Conservation (phyloP, 2,888 invertebrate genomes). For the Microplitis deprimator region DNA sequence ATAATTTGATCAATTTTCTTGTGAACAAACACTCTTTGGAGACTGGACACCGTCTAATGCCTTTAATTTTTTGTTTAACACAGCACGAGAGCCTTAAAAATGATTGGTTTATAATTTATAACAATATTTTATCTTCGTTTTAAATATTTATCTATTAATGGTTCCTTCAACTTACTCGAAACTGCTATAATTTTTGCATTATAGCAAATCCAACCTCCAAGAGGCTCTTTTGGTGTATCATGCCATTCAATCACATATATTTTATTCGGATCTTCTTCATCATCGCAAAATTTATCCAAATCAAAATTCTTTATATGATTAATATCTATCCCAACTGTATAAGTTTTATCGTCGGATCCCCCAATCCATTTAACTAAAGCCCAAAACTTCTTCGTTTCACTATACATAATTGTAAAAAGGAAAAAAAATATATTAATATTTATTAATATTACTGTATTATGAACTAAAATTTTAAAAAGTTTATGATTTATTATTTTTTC, state of each 20-base stretch:
- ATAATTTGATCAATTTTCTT: neutral
- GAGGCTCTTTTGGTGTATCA: neutral
- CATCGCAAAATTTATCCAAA: neutral
- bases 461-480: too few species aligned
- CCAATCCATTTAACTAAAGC: neutral
- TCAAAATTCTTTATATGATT: neutral
- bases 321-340: neutral
- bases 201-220: neutral
- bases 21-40: neutral
- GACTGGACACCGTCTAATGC: neutral
- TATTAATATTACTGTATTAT: neutral
- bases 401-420: neutral
- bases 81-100: neutral
- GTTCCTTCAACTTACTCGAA: neutral
- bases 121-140: too few species aligned
- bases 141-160: too few species aligned
- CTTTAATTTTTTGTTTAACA: neutral
- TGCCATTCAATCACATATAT: neutral
- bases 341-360: too few species aligned
- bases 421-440: neutral
- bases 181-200: neutral
- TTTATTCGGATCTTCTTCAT: neutral
- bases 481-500: too few species aligned
- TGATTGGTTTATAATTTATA: too few species aligned
- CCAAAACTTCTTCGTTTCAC: neutral